Evolutionary conservation across 2,797 vertebrate genomes (phyloP).

Genomic region (Rhodeus uyekii): DNA sequence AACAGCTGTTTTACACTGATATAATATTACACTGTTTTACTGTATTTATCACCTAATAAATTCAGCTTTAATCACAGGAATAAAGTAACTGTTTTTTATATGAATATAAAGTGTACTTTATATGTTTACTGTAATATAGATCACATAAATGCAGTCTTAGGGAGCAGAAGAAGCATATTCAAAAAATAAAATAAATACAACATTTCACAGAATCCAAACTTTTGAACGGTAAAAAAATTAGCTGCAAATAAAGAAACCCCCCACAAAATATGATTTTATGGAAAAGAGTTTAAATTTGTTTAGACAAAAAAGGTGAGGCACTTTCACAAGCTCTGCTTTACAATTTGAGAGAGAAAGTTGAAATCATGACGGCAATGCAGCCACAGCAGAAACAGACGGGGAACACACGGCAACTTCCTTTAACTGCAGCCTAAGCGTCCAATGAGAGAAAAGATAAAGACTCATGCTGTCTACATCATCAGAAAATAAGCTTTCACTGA

Average conservation of each 20-base stretch:
- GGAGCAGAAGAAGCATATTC: neutral
- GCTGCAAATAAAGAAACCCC: too few species aligned
- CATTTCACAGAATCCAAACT: neutral
- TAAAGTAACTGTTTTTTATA: too few species aligned
- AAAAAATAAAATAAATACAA: neutral
- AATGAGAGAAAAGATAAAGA: neutral
- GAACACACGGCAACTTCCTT: too few species aligned
- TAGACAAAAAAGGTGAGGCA: neutral
- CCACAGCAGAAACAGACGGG: too few species aligned
- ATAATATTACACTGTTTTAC: neutral
- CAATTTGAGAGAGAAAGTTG: neutral
- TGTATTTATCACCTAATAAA: too few species aligned
- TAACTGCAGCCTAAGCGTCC: neutral
- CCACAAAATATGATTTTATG: neutral
- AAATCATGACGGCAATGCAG: neutral
- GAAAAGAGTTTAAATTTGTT: slow-evolving; percentile 6
- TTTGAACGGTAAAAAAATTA: neutral
- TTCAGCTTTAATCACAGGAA: too few species aligned
- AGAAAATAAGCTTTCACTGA: neutral
- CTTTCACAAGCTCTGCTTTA: neutral
- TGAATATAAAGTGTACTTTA: too few species aligned
- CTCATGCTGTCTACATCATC: neutral
- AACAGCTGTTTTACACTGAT: neutral
- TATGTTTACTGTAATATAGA: too few species aligned
- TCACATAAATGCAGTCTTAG: neutral